Conservation (phyloP, 2,113 vertebrate genomes). For the Larimichthys crocea region DNA sequence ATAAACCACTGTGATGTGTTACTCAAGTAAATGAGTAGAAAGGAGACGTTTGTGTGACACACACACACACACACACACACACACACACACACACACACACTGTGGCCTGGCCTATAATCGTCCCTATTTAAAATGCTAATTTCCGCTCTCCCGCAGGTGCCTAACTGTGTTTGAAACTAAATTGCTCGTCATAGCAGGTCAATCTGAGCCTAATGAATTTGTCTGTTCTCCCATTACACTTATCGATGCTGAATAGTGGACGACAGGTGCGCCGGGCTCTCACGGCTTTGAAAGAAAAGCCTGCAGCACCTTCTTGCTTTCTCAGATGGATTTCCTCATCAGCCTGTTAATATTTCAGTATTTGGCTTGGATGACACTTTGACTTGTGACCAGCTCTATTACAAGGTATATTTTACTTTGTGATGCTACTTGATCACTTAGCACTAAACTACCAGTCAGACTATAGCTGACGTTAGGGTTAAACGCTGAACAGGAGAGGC, state of each 20-base stretch:
- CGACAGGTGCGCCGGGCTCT: constrained; percentile 30
- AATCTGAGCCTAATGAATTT: constrained; percentile 73
- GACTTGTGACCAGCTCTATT: constrained; percentile 49
- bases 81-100: constrained; percentile 41
- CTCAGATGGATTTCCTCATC: constrained; percentile 49
- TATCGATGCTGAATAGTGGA: constrained; percentile 51
- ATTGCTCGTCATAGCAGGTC: constrained; percentile 79
- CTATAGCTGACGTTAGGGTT: constrained; percentile 1
- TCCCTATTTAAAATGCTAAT: constrained; percentile 80
- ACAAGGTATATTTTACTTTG: constrained; percentile 55
- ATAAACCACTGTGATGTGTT: constrained; percentile 45
- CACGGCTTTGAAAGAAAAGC: constrained; percentile 49
- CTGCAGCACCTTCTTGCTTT: constrained; percentile 33
- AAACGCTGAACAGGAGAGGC: constrained; percentile 6
- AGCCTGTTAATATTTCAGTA: constrained; percentile 64
- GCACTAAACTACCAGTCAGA: constrained; percentile 31
- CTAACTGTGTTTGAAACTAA: constrained; percentile 77
- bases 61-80: constrained; percentile 28
- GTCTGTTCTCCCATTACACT: constrained; percentile 66
- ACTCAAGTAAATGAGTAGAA: constrained; percentile 49
- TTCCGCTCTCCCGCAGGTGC: constrained; percentile 77
- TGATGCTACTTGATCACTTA: constrained; percentile 18
- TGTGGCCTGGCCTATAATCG: constrained; percentile 76
- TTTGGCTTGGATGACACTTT: constrained; percentile 28
- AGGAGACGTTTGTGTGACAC: constrained; percentile 34